phyloP scores from a whole-genome alignment of 2,797 vertebrate genomes.

The Squalus acanthias region DNA sequence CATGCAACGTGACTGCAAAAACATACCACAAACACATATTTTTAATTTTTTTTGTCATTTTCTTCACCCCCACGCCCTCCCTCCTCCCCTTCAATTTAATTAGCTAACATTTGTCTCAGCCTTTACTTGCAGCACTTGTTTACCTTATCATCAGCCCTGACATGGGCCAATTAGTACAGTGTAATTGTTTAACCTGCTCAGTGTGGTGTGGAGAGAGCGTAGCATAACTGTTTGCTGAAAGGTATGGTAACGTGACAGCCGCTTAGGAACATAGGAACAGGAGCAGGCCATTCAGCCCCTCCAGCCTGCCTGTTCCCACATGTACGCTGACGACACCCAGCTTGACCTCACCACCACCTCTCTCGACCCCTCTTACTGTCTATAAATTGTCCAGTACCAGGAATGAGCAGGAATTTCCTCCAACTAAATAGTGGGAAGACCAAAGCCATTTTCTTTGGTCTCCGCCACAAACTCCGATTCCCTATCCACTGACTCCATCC shows the following conservation, averaged over 20 bases:
- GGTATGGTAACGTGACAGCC: slow-evolving; percentile 40
- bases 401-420: no score
- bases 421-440: no score
- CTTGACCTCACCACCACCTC: no score
- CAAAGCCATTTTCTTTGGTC: no score
- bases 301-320: no score
- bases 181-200: slow-evolving; percentile 79
- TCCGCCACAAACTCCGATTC: no score
- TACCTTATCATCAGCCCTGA: slow-evolving; percentile 79
- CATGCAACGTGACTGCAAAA: slow-evolving; percentile 5
- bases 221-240: slow-evolving; percentile 48
- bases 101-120: slow-evolving; percentile 83
- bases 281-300: neutral
- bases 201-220: slow-evolving; percentile 45
- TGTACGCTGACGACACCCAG: no score
- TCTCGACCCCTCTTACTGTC: no score
- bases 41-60: slow-evolving; percentile 63
- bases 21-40: slow-evolving; percentile 42
- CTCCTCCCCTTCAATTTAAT: slow-evolving; percentile 68
- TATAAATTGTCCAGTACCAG: no score
- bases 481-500: no score
- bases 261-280: neutral
- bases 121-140: slow-evolving; percentile 77
- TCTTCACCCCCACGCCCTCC: slow-evolving; percentile 40
- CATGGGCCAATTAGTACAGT: slow-evolving; percentile 83